These are phyloP conservation scores for Tetramorium parvispinum DNA, from an alignment of 1,140 invertebrate species.

Conservation along the genomic window DNA sequence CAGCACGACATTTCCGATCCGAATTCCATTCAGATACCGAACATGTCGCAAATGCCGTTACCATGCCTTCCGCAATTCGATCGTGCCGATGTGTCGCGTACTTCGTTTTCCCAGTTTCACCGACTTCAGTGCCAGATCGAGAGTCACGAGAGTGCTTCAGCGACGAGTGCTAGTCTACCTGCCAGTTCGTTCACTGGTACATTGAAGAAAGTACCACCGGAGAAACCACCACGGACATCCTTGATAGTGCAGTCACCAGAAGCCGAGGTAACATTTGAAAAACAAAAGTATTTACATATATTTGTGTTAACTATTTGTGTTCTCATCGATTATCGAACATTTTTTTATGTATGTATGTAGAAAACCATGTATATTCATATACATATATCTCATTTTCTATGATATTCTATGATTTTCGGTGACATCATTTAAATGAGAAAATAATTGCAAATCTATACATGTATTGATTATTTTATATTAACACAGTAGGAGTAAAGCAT, in stretches of 20 bases:
- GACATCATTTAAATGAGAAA: neutral
- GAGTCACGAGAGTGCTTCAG: constrained; percentile 74
- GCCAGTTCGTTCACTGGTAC: constrained; percentile 80
- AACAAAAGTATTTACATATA: neutral
- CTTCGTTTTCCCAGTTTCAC: constrained; percentile 79
- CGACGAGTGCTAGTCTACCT: constrained; percentile 48
- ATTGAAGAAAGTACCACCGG: constrained; percentile 84
- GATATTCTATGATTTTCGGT: neutral
- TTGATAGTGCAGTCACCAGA: constrained; percentile 84
- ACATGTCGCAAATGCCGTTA: constrained; percentile 82
- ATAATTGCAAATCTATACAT: neutral
- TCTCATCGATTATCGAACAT: neutral
- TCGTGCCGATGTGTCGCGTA: constrained; percentile 76
- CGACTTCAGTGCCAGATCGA: constrained; percentile 79
- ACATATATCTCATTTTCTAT: no score
- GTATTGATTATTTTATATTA: constrained; percentile 3
- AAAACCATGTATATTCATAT: neutral
- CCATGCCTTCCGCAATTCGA: constrained; percentile 81
- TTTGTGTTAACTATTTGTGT: neutral
- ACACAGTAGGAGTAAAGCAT: neutral
- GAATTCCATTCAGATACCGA: constrained; percentile 79
- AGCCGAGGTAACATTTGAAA: constrained; percentile 81
- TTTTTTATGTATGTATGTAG: neutral
- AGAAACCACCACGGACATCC: constrained; percentile 85
- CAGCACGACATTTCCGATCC: constrained; percentile 77